Base-by-base conservation (phyloP, 2,888 invertebrate species). In the Zonitis immaculata region DNA sequence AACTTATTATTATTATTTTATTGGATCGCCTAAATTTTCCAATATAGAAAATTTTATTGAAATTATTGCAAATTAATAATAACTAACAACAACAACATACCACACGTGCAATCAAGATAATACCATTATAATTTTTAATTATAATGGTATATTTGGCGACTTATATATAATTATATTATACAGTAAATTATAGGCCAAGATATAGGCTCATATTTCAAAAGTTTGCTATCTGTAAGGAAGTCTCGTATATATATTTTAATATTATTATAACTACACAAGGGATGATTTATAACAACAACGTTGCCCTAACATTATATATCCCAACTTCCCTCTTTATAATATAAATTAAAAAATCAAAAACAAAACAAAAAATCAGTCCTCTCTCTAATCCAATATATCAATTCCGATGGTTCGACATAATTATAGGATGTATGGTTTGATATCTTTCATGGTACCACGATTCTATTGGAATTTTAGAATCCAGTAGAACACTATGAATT, bases 51-150 rank as follows among this genome's bases (percentile, higher is more conserved):
- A n/a, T n/a, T n/a, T n/a, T n/a, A n/a, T n/a, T n/a, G n/a, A n/a
- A n/a, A 46, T 50, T 50, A 30, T 51, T 55, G 46, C 55, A 46
- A 55, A 55, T 54, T 54, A 57, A 57, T 57, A 54, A 51, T n/a
- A n/a, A n/a, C n/a, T n/a, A n/a, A n/a, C n/a, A n/a, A n/a, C n/a
- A n/a, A n/a, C n/a, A n/a, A n/a, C 35, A 46, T 50, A 48, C 58
- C 58, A 55, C 58, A 55, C 58, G 53, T 54, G 44, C 47, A 49
- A 58, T 55, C 58, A 58, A 55, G 55, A 58, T 58, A 58, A 48
- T 53, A 51, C 51, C 51, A 55, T 52, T 56, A 56, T 58, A 58
- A 58, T 58, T 58, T 58, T 58, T 58, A 58, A 58, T 58, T 58
- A 54, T 49, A 51, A 44, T 27, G 48, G 56, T 58, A 58, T 58